These are phyloP conservation scores for Drosophila prosaltans DNA, from an alignment of 1,140 invertebrate genomes.

Conservation along the genomic window DNA sequence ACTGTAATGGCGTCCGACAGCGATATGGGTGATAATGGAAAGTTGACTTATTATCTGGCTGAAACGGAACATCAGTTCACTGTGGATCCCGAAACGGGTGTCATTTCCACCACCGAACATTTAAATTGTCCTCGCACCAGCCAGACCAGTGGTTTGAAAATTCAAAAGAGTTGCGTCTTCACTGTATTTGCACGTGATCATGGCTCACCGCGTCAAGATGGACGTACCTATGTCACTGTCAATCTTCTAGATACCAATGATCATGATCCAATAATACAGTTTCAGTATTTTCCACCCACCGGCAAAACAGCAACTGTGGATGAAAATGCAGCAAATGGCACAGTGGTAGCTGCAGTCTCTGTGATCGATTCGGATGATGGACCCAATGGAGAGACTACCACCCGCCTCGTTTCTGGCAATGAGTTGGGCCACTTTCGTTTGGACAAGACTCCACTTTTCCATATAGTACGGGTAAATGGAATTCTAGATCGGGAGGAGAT, in stretches of 20 bases:
- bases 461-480: conserved; percentile 96
- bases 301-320: conserved; percentile 94
- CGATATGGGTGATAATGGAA: conserved; percentile 96
- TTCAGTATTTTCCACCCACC: conserved; percentile 93
- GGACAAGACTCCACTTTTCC: conserved; percentile 92
- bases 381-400: conserved; percentile 92
- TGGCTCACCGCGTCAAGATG: conserved; percentile 94
- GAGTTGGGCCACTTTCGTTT: conserved; percentile 94
- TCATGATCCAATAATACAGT: conserved; percentile 96
- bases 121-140: conserved; percentile 86
- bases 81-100: conserved; percentile 94
- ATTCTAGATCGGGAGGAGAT: conserved; percentile 96
- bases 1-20: conserved; percentile 96
- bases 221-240: conserved; percentile 96
- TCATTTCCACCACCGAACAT: conserved; percentile 91
- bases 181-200: conserved; percentile 97
- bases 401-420: conserved; percentile 94
- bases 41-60: conserved; percentile 94
- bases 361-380: conserved; percentile 96
- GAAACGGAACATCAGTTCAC: conserved; percentile 93
- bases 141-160: conserved; percentile 76
- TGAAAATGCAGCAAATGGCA: conserved; percentile 95
- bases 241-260: conserved; percentile 97
- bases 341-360: conserved; percentile 96
- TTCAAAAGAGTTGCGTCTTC: conserved; percentile 94